Conservation (phyloP, 2,888 invertebrate genomes). For the Lomographa bimaculata region DNA sequence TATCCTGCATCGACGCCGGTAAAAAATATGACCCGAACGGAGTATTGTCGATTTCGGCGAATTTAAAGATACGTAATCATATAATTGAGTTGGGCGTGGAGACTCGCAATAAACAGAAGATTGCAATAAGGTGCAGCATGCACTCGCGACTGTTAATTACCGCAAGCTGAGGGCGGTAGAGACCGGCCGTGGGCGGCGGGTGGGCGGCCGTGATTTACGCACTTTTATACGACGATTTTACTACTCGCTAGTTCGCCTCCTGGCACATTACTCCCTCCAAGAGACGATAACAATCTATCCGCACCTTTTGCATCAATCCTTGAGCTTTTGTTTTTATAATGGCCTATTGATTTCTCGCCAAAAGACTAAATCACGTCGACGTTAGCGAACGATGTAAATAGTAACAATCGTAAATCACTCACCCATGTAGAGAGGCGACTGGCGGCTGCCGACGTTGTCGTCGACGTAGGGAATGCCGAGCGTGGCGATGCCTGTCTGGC, state of each 20-base stretch:
- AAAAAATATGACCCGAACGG: conserved; percentile 18
- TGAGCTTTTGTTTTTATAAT: conserved; percentile 29
- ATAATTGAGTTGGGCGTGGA: conserved; percentile 30
- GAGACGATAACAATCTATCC: too few relatives aligned
- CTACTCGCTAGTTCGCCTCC: conserved; percentile 39
- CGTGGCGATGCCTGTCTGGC: conserved; percentile 96
- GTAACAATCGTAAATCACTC: conserved; percentile 55
- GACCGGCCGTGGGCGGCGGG: conserved; percentile 45
- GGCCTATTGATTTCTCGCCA: conserved; percentile 11
- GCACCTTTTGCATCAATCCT: too few relatives aligned
- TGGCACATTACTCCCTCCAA: too few relatives aligned
- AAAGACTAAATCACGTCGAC: not conserved
- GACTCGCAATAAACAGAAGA: conserved; percentile 24
- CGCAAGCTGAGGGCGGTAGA: conserved; percentile 48
- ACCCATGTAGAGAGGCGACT: conserved; percentile 96
- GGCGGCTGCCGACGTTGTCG: conserved; percentile 95
- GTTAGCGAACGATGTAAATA: too few relatives aligned
- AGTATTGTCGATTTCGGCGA: conserved; percentile 27
- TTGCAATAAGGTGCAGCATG: conserved; percentile 38
- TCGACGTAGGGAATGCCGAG: conserved; percentile 97
- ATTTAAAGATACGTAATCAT: conserved; percentile 31
- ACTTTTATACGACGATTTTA: conserved; percentile 48
- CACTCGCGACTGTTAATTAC: conserved; percentile 46
- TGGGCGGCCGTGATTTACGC: conserved; percentile 51
- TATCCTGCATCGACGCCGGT: conserved; percentile 13